Evolutionary conservation across 2,113 vertebrate species (phyloP), one percentile per base, ranked within the genome.

Genomic region (Morone saxatilis): DNA sequence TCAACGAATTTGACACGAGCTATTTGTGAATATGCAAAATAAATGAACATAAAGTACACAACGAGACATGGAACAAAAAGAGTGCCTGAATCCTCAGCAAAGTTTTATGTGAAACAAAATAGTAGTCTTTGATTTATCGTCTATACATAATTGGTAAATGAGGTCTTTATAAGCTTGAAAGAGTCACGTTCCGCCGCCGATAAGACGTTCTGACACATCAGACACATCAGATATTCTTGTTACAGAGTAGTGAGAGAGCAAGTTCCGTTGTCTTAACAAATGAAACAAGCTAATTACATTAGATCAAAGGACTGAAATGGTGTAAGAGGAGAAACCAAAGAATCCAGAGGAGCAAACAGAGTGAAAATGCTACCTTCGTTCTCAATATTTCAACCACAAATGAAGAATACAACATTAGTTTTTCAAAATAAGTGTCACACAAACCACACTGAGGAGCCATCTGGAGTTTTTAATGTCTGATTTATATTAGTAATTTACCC

Each of bases 331-430:
- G 63, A 51, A 68, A 72, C 83, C 79, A 91, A 71, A 59, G 60
- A 47, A 10, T 47, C 45, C 45, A 47, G 11, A 83, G 74, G 71
- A 78, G 43, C 31, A 61, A 71, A 79, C 60, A 74, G 62, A 41
- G 6, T 16, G 38, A 61, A 65, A 25, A 61, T 2, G 45, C 16
- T 69, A 47, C 7, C 14, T 22, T 66, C 41, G 41, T 63, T 40
- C 14, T 31, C 22, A 6, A 13, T 73, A 17, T 43, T 73, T 63
- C 31, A 61, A 13, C 12, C 89, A 91, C 88, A 88, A 71, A 85
- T 38, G 59, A 91, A 86, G 83, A 93, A 88, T 83, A 86, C 70
- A 92, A 57, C 50, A 53, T 69, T 74, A 22, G 5, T 69, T 19
- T 77, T 63, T 65, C 25, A 76, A 47, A 78, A 76, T 53, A 41